Evolutionary conservation across 2,888 invertebrate genomes (phyloP), one percentile per base, ranked within the genome.

Genomic region (Ormyrus pomaceus): DNA sequence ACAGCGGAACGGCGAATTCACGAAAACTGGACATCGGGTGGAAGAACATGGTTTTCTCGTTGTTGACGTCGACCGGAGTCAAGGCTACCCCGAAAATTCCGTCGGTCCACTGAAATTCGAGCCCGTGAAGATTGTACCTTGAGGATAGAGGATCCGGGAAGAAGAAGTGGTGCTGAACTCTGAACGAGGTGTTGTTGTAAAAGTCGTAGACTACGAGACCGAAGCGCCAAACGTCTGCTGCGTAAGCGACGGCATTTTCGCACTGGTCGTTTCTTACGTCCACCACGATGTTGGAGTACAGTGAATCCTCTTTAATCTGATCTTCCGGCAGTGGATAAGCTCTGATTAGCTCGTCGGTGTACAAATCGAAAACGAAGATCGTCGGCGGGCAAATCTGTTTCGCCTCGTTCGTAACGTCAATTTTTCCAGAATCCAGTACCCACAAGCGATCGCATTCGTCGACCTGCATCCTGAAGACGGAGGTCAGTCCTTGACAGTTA

Each of bases 101-200:
- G 86, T 96, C 96, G 7, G 95, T 92, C 96, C 96, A 96, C 86
- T 96, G 95, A 86, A 96, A 96, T 83, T 95, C 94, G 0, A 96
- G 86, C 2, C 95, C 95, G 82, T 95, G 95, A 0, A 96, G 91
- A 78, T 94, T 94, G 86, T 94, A 96, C 84, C 95, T 94, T 5
- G 95, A 93, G 0, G 95, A 94, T 0, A 95, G 86, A 0, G 95
- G 95, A 85, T 95, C 95, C 0, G 95, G 95, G 86, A 92, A 94
- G 91, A 94, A 96, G 56, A 92, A 92, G 89, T 95, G 93, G 91
- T 95, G 91, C 89, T 94, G 93, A 84, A 96, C 88, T 87, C 94
- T 91, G 94, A 94, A 95, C 83, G 94, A 94, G 3, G 89, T 89
- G 83, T 92, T 91, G 79, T 93, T 93, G 61, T 90, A 90, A 84